Evolutionary conservation across 2,113 vertebrate species (phyloP).

Genomic region (Lepus americanus): DNA sequence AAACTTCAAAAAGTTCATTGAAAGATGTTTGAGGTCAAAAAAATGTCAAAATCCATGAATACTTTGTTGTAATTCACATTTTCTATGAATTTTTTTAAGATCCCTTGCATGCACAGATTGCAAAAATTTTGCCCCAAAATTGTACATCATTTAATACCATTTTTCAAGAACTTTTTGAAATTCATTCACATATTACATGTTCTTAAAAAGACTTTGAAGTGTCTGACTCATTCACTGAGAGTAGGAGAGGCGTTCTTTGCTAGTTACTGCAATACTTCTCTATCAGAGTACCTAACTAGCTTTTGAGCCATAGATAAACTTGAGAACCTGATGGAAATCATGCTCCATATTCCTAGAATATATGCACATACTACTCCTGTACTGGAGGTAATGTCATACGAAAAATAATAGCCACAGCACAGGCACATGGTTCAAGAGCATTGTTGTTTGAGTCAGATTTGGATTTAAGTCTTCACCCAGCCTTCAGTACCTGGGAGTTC

Average conservation of each 20-base stretch:
- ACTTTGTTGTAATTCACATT: too few relatives aligned
- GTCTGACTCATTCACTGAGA: conserved; percentile 18
- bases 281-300: neutral
- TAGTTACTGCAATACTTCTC: neutral
- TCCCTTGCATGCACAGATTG: too few relatives aligned
- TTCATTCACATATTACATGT: neutral
- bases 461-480: conserved; percentile 6
- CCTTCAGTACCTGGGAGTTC: neutral
- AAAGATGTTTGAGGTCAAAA: too few relatives aligned
- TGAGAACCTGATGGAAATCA: neutral
- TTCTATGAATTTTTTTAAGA: too few relatives aligned
- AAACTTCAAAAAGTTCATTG: too few relatives aligned
- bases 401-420: neutral
- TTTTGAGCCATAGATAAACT: conserved; percentile 8
- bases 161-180: too few relatives aligned
- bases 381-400: neutral
- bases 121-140: too few relatives aligned
- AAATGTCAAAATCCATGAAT: too few relatives aligned
- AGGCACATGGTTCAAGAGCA: neutral
- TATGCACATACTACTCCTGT: neutral
- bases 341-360: neutral
- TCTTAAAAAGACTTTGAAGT: neutral
- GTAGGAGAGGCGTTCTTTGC: neutral
- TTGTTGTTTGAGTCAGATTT: neutral
- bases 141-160: too few relatives aligned